Conservation (phyloP, 2,797 vertebrate species). For the Spinus olivaceus region DNA sequence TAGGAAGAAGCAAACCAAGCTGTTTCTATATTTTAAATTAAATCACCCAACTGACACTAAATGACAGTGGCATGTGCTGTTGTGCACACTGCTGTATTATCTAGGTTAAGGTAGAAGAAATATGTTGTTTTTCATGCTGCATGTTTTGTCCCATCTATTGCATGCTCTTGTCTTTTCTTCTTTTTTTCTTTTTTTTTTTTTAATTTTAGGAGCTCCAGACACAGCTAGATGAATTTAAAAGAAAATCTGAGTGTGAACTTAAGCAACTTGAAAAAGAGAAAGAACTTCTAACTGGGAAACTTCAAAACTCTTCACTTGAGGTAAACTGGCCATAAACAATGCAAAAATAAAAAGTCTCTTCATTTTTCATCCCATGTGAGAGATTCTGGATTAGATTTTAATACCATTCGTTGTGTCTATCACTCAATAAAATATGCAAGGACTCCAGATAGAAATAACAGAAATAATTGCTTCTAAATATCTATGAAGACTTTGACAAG, state of each 20-base stretch:
- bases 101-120: not conserved
- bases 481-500: not conserved
- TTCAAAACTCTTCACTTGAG: constrained; percentile 84
- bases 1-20: not conserved
- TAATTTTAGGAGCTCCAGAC: constrained; percentile 72
- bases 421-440: not conserved
- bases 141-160: not conserved
- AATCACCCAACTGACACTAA: not conserved
- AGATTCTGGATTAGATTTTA: not conserved
- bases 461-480: not conserved
- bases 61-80: not conserved
- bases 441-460: not conserved
- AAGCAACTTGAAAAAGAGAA: constrained; percentile 81
- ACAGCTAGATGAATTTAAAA: constrained; percentile 84
- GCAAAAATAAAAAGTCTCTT: not conserved
- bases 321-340: constrained; percentile 64
- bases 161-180: not conserved
- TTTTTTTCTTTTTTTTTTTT: not conserved
- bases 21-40: not conserved
- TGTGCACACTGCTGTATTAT: not conserved
- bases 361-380: not conserved
- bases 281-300: constrained; percentile 78
- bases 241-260: constrained; percentile 77
- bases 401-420: not conserved
- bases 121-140: not conserved